A percentile compares a stretch with the other conserved stretches of the same genome.
Evolutionary conservation across 2,797 vertebrate genomes (phyloP).

Genomic region (Platalea minor): DNA sequence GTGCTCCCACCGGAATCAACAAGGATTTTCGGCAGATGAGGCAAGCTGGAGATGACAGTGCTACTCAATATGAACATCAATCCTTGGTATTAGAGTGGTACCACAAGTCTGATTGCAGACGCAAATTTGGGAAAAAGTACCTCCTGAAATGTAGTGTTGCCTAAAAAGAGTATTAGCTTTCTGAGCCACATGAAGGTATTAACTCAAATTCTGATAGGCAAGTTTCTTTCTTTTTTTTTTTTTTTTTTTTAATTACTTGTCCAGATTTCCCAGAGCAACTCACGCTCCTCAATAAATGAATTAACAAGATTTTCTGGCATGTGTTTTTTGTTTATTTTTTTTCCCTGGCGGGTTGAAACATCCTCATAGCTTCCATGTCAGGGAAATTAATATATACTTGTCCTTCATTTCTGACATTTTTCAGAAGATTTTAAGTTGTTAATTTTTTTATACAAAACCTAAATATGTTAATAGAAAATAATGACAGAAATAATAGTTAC

Average conservation of each 20-base stretch:
- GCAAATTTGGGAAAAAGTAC: not conserved
- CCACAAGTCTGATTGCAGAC: accelerated
- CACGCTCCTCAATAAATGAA: not conserved
- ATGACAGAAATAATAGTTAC: not conserved
- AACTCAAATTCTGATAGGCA: not conserved
- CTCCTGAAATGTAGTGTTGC: not conserved
- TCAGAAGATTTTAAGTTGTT: not conserved
- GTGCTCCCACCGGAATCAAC: not conserved
- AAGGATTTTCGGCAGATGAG: not conserved
- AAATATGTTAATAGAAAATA: not conserved
- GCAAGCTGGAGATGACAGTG: not conserved
- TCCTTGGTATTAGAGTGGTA: not conserved
- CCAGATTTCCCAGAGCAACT: not conserved
- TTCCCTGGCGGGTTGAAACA: not conserved
- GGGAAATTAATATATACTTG: not conserved
- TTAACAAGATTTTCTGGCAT: not conserved
- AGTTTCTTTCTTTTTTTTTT: accelerated
- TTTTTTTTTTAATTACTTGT: not conserved
- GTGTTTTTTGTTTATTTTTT: not conserved
- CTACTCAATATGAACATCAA: not conserved
- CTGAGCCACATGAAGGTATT: not conserved
- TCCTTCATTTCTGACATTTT: not conserved
- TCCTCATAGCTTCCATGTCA: not conserved
- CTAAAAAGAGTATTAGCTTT: not conserved
- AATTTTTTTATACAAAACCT: not conserved